Evolutionary conservation across 2,113 vertebrate genomes (phyloP), one percentile per base, ranked within the genome.

Genomic region (Saimiri boliviensis): DNA sequence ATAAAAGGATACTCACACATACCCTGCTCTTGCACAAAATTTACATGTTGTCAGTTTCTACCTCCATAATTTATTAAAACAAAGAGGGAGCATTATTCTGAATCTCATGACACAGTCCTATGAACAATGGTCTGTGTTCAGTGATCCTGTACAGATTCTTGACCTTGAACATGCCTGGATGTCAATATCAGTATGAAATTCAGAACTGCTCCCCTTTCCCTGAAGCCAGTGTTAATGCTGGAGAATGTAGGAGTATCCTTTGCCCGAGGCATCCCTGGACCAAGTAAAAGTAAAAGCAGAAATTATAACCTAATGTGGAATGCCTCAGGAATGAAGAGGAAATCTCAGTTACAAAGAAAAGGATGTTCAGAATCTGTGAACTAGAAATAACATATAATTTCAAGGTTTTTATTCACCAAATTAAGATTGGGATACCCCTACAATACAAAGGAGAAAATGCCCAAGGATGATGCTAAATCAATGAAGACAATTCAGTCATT

Each of bases 341-440:
- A 96, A 96, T 91, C 86, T 95, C 95, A 85, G 80, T 96, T 95
- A 97, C 80, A 94, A 96, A 96, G 91, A 89, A 93, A 89, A 86
- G 93, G 90, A 96, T 97, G 66, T 87, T 95, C 91, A 93, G 49
- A 93, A 90, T 96, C 96, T 93, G 49, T 89, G 96, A 92, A 97
- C 89, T 87, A 88, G 89, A 95, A 97, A 94, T 80, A 91, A 84
- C 68, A 74, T 20, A 35, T 14, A 58, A 86, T 76, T 76, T 93
- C 86, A 81, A 96, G 30, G 49, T 89, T 89, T 87, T 70, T 88
- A 54, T 93, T 95, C 54, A 86, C 35, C n/a, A 84, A 76, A 81
- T 37, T 13, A 73, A 93, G 1, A 14, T 6, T 40, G 13, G 54
- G 13, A 37, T 74, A 63, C 25, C 14, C 8, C 71, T 49, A 40